Evolutionary conservation across 2,113 vertebrate species (phyloP), one percentile per base, ranked within the genome.

Genomic region (Phylloscopus whistleri): DNA sequence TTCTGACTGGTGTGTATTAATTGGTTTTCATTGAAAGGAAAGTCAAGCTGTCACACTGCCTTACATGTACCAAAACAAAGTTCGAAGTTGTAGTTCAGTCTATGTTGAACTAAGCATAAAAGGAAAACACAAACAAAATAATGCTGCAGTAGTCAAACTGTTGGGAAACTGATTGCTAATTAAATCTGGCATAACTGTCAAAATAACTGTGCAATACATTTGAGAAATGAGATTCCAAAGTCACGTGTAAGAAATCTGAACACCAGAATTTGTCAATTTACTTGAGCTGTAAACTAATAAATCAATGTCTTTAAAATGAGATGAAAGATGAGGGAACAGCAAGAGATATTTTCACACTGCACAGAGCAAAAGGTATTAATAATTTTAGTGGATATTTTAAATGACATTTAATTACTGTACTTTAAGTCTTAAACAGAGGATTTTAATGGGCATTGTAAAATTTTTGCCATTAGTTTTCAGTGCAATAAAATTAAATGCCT

Each of bases 141-240:
- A 79, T 64, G 35, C 24, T 73, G 56, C 51, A 43, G 37, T 64
- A 84, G 51, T 72, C 77, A 85, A 91, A 78, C 55, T 55, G 22
- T 39, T 80, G 75, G 59, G 63, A 90, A 93, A 77, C 20, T 66
- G 49, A 88, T 72, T 96, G 46, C 80, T 91, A 89, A 94, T 95
- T 94, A 95, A 95, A 87, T 77, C 35, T 79, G 62, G 28, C 37
- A 69, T 66, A 91, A 63, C 81, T 92, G 76, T 92, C 84, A 89
- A 84, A 92, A 89, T 84, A 84, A 68, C 60, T 3, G 1, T 67
- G 56, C 24, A 37, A 41, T 64, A 60, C 23, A 31, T 84, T 78
- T 91, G 88, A 91, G 66, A 92, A 96, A 90, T 58, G 62, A 93
- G 46, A 43, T 69, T 89, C 78, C 91, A 60, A 95, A 92, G n/a